A percentile compares a stretch with the other conserved stretches of the same genome.
Conservation (phyloP, 1,140 invertebrate genomes). For the Leptinotarsa defecta region DNA sequence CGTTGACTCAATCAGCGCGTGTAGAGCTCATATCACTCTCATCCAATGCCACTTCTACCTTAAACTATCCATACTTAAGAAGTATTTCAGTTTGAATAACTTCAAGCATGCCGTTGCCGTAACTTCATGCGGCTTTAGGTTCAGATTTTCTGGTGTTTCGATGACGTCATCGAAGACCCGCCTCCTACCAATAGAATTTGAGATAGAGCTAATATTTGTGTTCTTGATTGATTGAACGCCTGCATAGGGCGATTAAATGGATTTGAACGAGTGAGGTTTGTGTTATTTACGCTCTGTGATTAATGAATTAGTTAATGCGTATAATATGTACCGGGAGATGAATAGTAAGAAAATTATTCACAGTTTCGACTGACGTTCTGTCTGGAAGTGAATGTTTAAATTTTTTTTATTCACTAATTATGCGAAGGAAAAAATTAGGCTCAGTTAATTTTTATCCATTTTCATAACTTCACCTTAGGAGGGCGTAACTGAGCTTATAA, state of each 20-base stretch:
- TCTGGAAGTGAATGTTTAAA: too few species aligned
- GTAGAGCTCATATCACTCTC: constrained; percentile 24
- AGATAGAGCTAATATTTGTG: constrained; percentile 42
- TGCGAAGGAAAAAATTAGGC: too few species aligned
- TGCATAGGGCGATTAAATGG: constrained; percentile 20
- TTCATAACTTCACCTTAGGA: too few species aligned
- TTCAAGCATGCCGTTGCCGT: constrained; percentile 12
- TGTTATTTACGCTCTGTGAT: constrained; percentile 19
- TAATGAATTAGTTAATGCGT: constrained; percentile 15
- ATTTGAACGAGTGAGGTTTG: constrained; percentile 18
- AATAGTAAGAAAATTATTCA: too few species aligned
- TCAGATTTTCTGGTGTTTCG: constrained; percentile 5
- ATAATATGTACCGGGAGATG: background rate
- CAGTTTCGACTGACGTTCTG: too few species aligned
- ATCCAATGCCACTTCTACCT: constrained; percentile 13
- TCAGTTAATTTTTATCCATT: too few species aligned
- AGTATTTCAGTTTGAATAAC: constrained; percentile 18
- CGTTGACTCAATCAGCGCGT: constrained; percentile 11
- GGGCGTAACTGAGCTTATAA: too few species aligned
- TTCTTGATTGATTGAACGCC: constrained; percentile 25
- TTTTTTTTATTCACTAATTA: too few species aligned
- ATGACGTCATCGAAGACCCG: constrained; percentile 36
- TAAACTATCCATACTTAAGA: constrained; percentile 32
- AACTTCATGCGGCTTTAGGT: constrained; percentile 28
- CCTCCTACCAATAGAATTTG: constrained; percentile 37